These are phyloP conservation scores for Cerceris ruficornis DNA, from an alignment of 2,888 invertebrate genomes.

Conservation along the genomic window DNA sequence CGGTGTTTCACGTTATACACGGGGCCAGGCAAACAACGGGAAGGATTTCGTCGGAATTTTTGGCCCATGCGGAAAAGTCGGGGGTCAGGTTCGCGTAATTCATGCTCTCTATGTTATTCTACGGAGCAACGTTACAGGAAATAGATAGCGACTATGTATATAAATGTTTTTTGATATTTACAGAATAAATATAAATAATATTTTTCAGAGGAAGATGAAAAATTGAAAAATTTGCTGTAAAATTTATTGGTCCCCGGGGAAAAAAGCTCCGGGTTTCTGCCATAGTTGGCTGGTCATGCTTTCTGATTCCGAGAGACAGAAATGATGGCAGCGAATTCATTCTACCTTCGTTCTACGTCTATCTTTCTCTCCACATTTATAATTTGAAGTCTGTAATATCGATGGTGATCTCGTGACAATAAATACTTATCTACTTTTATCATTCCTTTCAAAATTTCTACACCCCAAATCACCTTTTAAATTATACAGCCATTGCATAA, in stretches of 20 bases:
- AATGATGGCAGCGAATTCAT: neutral
- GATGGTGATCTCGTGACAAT: too few relatives aligned
- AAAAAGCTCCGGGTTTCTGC: neutral
- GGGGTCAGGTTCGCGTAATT: neutral
- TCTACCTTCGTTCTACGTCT: neutral
- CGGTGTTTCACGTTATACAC: too few relatives aligned
- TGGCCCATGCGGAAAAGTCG: too few relatives aligned
- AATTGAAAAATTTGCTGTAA: neutral
- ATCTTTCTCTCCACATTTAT: too few relatives aligned
- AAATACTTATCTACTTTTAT: too few relatives aligned
- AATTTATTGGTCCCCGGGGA: neutral
- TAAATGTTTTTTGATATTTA: constrained; percentile 3
- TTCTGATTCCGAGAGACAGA: constrained; percentile 7
- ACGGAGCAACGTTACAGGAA: neutral
- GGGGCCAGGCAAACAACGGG: too few relatives aligned
- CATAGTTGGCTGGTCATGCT: constrained; percentile 5
- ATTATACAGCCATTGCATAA: too few relatives aligned
- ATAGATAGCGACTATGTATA: neutral
- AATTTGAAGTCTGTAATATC: too few relatives aligned
- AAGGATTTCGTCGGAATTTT: too few relatives aligned
- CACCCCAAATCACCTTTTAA: too few relatives aligned
- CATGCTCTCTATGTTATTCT: neutral
- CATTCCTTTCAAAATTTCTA: neutral
- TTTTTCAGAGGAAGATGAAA: neutral
- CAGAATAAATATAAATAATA: neutral